These are phyloP conservation scores for Spicauda simplicius DNA, from an alignment of 2,888 invertebrate genomes.

Conservation along the genomic window DNA sequence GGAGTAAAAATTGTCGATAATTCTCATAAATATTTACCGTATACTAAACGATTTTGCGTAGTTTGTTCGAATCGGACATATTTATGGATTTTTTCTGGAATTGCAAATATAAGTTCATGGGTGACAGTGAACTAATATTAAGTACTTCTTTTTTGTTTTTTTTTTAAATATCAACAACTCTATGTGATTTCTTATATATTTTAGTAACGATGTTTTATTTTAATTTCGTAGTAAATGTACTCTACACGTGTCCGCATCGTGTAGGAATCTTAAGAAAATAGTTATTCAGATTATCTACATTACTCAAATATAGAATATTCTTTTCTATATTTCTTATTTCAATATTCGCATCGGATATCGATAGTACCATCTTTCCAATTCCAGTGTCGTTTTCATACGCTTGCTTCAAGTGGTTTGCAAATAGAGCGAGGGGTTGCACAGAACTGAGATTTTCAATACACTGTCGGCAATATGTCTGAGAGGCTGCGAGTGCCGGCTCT, in stretches of 20 bases:
- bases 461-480: slow-evolving; percentile 64
- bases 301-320: background rate
- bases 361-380: slow-evolving; percentile 46
- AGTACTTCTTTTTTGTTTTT: no score
- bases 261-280: no score
- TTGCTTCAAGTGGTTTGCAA: slow-evolving; percentile 62
- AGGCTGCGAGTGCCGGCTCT: slow-evolving; percentile 55
- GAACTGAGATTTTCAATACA: slow-evolving; percentile 69
- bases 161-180: slow-evolving; percentile 5
- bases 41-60: background rate
- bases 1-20: slow-evolving; percentile 18
- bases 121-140: no score
- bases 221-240: no score
- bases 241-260: no score
- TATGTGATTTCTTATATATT: background rate
- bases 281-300: no score
- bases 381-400: slow-evolving; percentile 55
- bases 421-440: slow-evolving; percentile 53
- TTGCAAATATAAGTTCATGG: no score
- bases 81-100: no score
- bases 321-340: slow-evolving; percentile 5
- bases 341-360: slow-evolving; percentile 17
- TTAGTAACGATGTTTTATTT: no score
- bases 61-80: background rate
- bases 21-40: slow-evolving; percentile 3